Evolutionary conservation across 1,140 invertebrate species (phyloP).

Genomic region (Heliconius hermathena): DNA sequence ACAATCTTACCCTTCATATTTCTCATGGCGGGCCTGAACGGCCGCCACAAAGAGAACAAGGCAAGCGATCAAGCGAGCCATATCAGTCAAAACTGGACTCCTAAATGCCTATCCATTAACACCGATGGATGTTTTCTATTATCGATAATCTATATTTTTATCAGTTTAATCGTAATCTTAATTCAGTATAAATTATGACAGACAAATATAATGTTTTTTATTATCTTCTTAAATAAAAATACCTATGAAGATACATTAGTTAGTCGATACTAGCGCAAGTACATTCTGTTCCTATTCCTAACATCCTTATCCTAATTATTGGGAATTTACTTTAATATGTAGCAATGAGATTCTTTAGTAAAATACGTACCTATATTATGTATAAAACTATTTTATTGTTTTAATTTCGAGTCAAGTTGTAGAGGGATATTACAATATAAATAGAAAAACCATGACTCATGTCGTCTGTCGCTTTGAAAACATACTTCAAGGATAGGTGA

Average conservation of each 20-base stretch:
- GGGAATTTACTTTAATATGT: too few species aligned
- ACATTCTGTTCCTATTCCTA: too few species aligned
- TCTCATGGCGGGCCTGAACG: constrained; percentile 59
- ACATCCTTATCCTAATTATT: too few species aligned
- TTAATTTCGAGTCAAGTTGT: too few species aligned
- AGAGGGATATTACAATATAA: neutral
- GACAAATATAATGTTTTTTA: neutral
- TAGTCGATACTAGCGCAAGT: too few species aligned
- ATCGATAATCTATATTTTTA: neutral
- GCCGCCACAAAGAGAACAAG: constrained; percentile 49
- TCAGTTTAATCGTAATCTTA: constrained; percentile 21
- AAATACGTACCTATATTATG: too few species aligned
- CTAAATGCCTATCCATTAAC: neutral
- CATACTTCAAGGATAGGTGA: neutral
- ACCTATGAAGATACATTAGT: neutral
- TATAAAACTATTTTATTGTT: too few species aligned
- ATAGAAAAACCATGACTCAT: neutral
- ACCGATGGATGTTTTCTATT: neutral
- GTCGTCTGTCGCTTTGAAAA: neutral
- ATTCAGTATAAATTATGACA: neutral
- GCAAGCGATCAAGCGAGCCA: constrained; percentile 53
- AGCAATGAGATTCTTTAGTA: too few species aligned
- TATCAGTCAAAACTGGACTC: constrained; percentile 42
- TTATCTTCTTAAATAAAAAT: neutral
- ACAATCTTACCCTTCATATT: constrained; percentile 71